phyloP scores from a whole-genome alignment of 1,140 invertebrate species.

The Lethrus apterus region DNA sequence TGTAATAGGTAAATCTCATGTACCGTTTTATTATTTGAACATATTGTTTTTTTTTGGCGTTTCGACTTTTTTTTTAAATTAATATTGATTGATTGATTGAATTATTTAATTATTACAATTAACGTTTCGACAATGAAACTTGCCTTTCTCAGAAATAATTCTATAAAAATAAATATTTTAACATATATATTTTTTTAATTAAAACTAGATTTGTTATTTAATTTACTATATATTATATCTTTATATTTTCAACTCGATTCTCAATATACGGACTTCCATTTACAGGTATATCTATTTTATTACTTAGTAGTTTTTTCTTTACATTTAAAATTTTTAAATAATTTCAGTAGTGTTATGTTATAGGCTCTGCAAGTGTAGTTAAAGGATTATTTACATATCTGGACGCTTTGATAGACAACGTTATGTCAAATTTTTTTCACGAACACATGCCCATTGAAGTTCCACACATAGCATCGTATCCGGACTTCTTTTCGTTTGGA shows the following conservation, averaged over 20 bases:
- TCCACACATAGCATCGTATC: constrained; percentile 53
- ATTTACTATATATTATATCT: no score
- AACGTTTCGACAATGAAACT: constrained; percentile 25
- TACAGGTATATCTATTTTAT: no score
- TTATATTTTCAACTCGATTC: no score
- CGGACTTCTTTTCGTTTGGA: constrained; percentile 58
- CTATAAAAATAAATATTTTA: neutral
- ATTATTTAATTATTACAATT: neutral
- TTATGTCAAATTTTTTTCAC: constrained; percentile 54
- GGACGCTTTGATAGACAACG: constrained; percentile 56
- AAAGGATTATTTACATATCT: constrained; percentile 66
- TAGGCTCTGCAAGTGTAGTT: constrained; percentile 65
- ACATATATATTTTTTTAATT: neutral
- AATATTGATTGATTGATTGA: neutral
- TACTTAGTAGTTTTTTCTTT: constrained; percentile 9
- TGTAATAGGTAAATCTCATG: constrained; percentile 79
- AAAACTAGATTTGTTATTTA: no score
- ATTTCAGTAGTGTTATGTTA: constrained; percentile 19
- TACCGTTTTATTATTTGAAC: neutral
- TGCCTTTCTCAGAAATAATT: constrained; percentile 40
- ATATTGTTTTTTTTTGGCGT: neutral
- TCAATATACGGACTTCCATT: no score
- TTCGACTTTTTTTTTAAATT: neutral
- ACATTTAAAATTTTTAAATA: neutral
- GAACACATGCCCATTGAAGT: constrained; percentile 51